Evolutionary conservation across 2,113 vertebrate genomes (phyloP).

Genomic region (Gnathonemus longibarbis): DNA sequence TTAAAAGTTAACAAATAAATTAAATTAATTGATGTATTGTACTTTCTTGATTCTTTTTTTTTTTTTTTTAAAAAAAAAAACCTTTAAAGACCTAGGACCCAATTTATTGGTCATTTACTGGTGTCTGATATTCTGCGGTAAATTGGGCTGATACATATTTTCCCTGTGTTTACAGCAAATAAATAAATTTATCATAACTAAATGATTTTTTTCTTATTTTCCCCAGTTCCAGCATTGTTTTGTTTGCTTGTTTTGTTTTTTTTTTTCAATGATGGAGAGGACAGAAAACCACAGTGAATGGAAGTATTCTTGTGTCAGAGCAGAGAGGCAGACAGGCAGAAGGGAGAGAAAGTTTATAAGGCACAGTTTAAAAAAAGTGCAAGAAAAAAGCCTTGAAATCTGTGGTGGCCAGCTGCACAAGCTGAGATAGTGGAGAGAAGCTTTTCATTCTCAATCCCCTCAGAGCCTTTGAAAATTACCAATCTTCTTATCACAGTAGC

Average conservation of each 20-base stretch:
- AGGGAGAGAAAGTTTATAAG: conserved; percentile 63
- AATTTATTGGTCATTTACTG: neutral
- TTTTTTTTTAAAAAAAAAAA: neutral
- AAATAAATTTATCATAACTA: neutral
- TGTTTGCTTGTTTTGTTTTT: conserved; percentile 46
- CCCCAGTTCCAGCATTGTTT: conserved; percentile 25
- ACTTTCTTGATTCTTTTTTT: neutral
- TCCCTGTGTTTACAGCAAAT: neutral
- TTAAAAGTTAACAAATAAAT: neutral
- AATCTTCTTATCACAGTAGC: conserved; percentile 79
- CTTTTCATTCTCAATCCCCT: conserved; percentile 80
- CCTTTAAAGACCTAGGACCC: neutral
- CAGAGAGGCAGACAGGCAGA: conserved; percentile 28
- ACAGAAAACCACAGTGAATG: conserved; percentile 27
- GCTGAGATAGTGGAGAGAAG: conserved; percentile 70
- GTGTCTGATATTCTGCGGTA: neutral
- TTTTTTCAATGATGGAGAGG: conserved; percentile 43
- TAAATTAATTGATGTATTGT: neutral
- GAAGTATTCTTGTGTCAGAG: conserved; percentile 35
- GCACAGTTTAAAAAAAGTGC: conserved; percentile 61
- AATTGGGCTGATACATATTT: neutral
- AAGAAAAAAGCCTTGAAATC: conserved; percentile 64
- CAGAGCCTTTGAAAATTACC: conserved; percentile 81
- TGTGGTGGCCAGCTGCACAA: conserved; percentile 73
- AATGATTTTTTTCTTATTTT: neutral